These are phyloP conservation scores for Euplexia lucipara DNA, from an alignment of 2,888 invertebrate genomes.

Conservation along the genomic window DNA sequence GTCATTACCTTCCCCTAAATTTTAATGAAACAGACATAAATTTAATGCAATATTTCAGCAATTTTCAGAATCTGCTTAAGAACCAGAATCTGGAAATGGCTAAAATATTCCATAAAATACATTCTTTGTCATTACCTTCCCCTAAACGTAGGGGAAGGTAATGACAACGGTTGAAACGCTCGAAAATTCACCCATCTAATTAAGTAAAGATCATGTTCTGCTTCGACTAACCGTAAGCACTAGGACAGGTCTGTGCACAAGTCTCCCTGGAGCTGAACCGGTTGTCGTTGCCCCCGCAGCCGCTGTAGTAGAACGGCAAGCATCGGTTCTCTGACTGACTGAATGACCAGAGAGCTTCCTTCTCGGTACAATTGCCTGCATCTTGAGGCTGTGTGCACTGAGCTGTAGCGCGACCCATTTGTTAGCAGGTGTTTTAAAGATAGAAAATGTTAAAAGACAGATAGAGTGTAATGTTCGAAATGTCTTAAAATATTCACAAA, in stretches of 20 bases:
- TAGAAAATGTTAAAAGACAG: conserved; percentile 26
- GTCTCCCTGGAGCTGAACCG: conserved; percentile 94
- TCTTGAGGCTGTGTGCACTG: conserved; percentile 94
- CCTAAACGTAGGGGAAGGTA: too few species aligned
- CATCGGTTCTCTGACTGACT: conserved; percentile 96
- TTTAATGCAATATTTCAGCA: too few species aligned
- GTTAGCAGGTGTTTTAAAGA: conserved; percentile 71
- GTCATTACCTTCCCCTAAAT: too few species aligned
- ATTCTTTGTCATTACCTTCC: too few species aligned
- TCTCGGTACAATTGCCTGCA: conserved; percentile 94
- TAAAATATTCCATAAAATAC: too few species aligned
- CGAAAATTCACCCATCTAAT: background rate
- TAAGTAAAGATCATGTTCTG: conserved; percentile 38
- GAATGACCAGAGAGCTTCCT: conserved; percentile 96
- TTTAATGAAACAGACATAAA: too few species aligned
- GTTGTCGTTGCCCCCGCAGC: conserved; percentile 97
- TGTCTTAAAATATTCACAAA: conserved; percentile 7
- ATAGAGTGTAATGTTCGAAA: conserved; percentile 23
- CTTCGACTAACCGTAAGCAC: conserved; percentile 95
- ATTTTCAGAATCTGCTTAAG: too few species aligned
- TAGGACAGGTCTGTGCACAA: conserved; percentile 95
- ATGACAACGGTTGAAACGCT: background rate
- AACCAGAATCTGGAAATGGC: too few species aligned
- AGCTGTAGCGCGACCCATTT: conserved; percentile 90
- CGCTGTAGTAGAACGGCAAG: conserved; percentile 97